Percentiles rank a stretch among this genome's conserved stretches.
phyloP scores from a whole-genome alignment of 2,113 vertebrate species.

The Candoia aspera region DNA sequence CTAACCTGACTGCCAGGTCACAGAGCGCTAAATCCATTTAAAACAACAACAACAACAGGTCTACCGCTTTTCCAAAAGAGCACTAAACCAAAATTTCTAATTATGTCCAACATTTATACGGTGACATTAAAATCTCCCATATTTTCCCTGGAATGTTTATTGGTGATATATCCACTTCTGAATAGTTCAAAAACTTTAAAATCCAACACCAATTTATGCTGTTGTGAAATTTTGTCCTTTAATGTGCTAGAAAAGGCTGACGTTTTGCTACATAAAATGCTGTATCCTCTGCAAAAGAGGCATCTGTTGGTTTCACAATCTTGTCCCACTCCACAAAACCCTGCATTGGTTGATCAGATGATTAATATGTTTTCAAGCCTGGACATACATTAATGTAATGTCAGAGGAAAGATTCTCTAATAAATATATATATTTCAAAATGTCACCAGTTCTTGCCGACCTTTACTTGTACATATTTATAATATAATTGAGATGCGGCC shows the following conservation, averaged over 20 bases:
- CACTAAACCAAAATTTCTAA: neutral
- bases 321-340: neutral
- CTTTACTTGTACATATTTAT: neutral
- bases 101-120: neutral
- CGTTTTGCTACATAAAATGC: neutral
- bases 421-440: constrained; percentile 18
- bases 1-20: neutral
- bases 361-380: constrained; percentile 4
- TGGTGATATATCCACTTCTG: neutral
- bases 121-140: neutral
- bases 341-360: neutral
- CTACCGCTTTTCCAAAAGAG: neutral
- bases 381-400: neutral
- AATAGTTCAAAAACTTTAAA: neutral
- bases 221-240: neutral
- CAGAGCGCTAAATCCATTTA: neutral
- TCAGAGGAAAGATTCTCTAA: neutral
- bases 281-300: neutral
- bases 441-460: constrained; percentile 4
- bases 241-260: neutral
- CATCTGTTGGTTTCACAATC: neutral
- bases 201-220: neutral
- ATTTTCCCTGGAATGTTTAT: neutral
- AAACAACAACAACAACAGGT: neutral
- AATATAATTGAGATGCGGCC: neutral